These are phyloP conservation scores for Orthochromis malagaraziensis DNA, from an alignment of 2,113 vertebrate genomes.

Conservation along the genomic window DNA sequence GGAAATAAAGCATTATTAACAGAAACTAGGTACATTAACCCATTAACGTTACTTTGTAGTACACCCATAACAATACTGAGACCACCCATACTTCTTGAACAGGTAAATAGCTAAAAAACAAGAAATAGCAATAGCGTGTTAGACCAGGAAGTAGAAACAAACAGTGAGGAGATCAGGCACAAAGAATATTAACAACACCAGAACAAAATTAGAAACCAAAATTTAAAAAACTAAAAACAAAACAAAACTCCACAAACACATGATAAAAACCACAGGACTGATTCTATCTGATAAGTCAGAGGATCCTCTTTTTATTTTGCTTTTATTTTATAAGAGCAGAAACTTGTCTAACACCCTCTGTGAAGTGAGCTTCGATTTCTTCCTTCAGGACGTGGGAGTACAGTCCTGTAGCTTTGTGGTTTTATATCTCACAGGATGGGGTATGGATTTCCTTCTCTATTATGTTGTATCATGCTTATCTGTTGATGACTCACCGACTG, in stretches of 20 bases:
- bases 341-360: neutral
- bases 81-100: neutral
- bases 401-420: neutral
- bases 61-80: neutral
- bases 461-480: neutral
- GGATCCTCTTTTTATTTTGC: neutral
- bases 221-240: neutral
- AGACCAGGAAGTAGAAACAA: neutral
- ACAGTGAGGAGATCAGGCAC: neutral
- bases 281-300: neutral
- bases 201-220: neutral
- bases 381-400: neutral
- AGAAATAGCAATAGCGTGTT: neutral
- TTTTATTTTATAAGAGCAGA: neutral
- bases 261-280: neutral
- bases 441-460: neutral
- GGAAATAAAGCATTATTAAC: neutral
- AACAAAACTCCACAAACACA: neutral
- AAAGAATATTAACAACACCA: neutral
- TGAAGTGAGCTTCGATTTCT: neutral
- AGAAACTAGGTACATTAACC: neutral
- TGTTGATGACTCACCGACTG: neutral
- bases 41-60: neutral
- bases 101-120: neutral
- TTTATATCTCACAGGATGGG: neutral